Conservation (phyloP, 2,797 vertebrate species). For the Catharus ustulatus region DNA sequence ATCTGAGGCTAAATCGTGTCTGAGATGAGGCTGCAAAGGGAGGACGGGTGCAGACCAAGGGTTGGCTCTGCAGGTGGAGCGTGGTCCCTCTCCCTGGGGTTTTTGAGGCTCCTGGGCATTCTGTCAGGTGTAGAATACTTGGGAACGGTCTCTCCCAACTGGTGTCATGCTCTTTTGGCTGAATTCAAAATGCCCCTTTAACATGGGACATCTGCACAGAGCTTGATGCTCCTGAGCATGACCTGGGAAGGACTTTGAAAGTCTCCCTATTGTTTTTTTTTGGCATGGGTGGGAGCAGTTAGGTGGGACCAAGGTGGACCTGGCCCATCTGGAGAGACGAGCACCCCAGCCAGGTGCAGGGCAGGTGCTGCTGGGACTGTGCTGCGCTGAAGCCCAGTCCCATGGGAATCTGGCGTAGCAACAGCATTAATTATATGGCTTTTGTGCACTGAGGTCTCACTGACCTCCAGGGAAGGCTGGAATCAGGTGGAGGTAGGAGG, state of each 20-base stretch:
- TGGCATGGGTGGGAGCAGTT: neutral
- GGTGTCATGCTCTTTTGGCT: neutral
- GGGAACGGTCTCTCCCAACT: neutral
- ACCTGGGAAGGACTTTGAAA: neutral
- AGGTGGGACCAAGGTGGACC: neutral
- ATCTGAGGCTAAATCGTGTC: neutral
- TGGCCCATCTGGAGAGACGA: neutral
- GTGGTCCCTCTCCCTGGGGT: neutral
- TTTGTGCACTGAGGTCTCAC: neutral
- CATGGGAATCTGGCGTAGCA: neutral
- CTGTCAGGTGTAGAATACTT: neutral
- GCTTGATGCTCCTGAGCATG: neutral
- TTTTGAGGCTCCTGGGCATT: fast-evolving
- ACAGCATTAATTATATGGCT: neutral
- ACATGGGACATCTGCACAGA: neutral
- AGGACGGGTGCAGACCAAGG: neutral
- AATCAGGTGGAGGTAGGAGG: neutral
- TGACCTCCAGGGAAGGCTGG: neutral
- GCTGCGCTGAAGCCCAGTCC: fast-evolving
- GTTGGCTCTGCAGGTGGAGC: neutral
- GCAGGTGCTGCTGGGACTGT: neutral
- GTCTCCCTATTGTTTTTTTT: neutral
- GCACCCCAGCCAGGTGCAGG: fast-evolving
- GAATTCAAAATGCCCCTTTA: neutral
- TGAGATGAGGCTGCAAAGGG: neutral